Evolutionary conservation across 2,113 vertebrate species (phyloP), one percentile per base, ranked within the genome.

Genomic region (Myrmophylax atrothorax): DNA sequence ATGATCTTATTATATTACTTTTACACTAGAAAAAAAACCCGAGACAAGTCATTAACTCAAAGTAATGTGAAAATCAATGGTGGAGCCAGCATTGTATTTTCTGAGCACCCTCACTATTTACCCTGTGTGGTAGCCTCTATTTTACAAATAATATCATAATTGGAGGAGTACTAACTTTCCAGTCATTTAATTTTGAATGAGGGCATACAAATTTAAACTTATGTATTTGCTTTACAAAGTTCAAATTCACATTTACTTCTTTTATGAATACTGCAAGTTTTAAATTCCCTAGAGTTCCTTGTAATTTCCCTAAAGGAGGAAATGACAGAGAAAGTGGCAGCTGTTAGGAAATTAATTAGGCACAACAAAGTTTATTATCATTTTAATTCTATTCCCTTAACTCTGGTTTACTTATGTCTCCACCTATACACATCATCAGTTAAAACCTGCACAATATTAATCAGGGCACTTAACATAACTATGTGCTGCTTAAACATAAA

Each of bases 331-430:
- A 82, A 88, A 89, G 83, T n/a, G 79, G 49, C 49, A 82, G 47
- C 19, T 63, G 26, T 63, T 81, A 86, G 25, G 46, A 33, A 84
- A 69, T 90, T 91, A 94, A 88, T 91, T 93, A 79, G 26, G 28
- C 77, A 76, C 25, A 62, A 46, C 26, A 26, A 86, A 70, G 20
- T 73, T 90, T 84, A 68, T 94, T 89, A 78, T 47, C 20, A 17
- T 69, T 95, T 86, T 60, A 84, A 88, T 88, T 92, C 35, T 86
- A 62, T 60, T 84, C 33, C n/a, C 19, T 91, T 81, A 84, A 69
- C 16, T 82, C 35, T 66, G 10, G 6, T 86, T 93, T 94, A 66
- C 42, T 82, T 94, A 44, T 55, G 8, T n/a, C 46, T 93, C 24
- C 14, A 72, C n/a, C 44, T 92, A 18, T 50, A 29, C 26, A 42